These are phyloP conservation scores for Apeltes quadracus DNA, from an alignment of 2,113 vertebrate genomes.

Conservation along the genomic window DNA sequence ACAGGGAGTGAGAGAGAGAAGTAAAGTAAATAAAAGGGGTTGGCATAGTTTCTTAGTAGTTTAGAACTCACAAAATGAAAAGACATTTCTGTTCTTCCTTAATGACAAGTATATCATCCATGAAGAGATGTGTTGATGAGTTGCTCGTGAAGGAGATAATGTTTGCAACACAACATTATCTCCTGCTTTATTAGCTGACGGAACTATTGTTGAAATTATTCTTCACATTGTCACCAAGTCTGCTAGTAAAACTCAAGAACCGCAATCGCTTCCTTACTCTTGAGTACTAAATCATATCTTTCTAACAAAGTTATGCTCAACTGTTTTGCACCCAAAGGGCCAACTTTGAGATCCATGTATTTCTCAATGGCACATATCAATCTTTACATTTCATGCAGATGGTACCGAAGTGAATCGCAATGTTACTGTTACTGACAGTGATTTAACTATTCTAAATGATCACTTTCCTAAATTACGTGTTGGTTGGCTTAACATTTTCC, in stretches of 20 bases:
- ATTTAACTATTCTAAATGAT: neutral
- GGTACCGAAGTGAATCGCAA: neutral
- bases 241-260: neutral
- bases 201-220: neutral
- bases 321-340: neutral
- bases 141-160: neutral
- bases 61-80: neutral
- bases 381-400: neutral
- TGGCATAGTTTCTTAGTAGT: neutral
- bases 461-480: neutral
- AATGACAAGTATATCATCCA: neutral
- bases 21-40: neutral
- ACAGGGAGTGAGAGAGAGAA: constrained; percentile 50
- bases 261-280: neutral
- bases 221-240: neutral
- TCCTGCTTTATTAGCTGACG: neutral
- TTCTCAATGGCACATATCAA: neutral
- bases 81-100: neutral
- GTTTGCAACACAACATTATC: neutral
- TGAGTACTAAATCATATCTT: neutral
- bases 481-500: neutral
- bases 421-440: neutral
- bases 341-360: neutral
- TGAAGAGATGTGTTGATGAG: neutral
- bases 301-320: neutral